Evolutionary conservation across 1,140 invertebrate species (phyloP).

Genomic region (Saccostrea glomerata): DNA sequence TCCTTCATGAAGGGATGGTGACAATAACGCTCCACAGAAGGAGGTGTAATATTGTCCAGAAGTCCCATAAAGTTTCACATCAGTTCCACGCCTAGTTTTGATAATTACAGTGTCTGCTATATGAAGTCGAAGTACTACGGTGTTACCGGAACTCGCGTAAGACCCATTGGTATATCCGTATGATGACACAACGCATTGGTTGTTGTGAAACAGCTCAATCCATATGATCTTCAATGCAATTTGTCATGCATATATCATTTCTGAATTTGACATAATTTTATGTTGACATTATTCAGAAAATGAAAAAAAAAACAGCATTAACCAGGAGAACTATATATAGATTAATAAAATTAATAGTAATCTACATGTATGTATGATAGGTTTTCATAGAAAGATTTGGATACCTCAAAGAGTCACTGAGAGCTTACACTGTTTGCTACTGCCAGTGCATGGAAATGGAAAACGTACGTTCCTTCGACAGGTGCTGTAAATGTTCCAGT

Average conservation of each 20-base stretch:
- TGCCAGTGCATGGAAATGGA: conserved; percentile 48
- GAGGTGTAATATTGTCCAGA: conserved; percentile 43
- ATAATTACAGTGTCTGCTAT: conserved; percentile 34
- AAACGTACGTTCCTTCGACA: conserved; percentile 42
- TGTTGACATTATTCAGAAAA: too few relatives aligned
- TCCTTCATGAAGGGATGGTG: background rate
- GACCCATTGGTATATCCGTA: conserved; percentile 44
- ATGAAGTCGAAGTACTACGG: conserved; percentile 42
- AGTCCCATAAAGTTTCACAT: conserved; percentile 43
- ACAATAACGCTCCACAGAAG: conserved; percentile 43
- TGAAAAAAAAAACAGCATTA: too few relatives aligned
- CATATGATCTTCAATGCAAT: conserved; percentile 38
- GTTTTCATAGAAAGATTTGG: too few relatives aligned
- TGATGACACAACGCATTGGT: conserved; percentile 38
- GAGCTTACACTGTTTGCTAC: background rate
- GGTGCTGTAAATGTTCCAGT: conserved; percentile 46
- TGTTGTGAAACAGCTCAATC: conserved; percentile 48
- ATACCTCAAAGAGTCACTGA: background rate
- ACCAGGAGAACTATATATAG: too few relatives aligned
- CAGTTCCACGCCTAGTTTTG: conserved; percentile 5
- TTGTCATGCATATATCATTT: too few relatives aligned
- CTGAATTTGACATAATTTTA: too few relatives aligned
- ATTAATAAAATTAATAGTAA: too few relatives aligned
- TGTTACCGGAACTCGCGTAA: conserved; percentile 50
- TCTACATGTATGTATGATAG: too few relatives aligned